Evolutionary conservation across 2,888 invertebrate species (phyloP).

Genomic region (Nasonia oneida): DNA sequence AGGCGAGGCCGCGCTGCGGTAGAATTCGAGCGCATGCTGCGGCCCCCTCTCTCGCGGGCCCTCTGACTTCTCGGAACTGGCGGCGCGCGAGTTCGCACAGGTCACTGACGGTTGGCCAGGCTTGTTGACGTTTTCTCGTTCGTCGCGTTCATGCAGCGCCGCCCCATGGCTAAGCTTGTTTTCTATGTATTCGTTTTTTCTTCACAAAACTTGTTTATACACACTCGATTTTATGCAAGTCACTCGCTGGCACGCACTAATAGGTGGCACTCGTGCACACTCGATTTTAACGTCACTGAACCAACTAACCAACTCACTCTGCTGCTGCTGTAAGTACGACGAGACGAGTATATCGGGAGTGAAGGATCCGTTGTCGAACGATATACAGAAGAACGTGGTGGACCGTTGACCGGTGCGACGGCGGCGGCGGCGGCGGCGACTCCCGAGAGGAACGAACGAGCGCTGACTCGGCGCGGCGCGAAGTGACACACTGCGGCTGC

Average conservation of each 20-base stretch:
- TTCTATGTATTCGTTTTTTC: no score
- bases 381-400: no score
- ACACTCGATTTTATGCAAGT: background rate
- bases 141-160: background rate
- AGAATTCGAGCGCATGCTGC: background rate
- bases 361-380: no score
- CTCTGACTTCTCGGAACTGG: slow-evolving; percentile 2
- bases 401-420: background rate
- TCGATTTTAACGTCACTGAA: no score
- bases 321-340: no score
- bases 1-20: background rate
- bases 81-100: background rate
- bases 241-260: no score
- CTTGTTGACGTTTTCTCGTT: background rate
- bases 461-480: slow-evolving; percentile 72
- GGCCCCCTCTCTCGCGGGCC: background rate
- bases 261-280: no score
- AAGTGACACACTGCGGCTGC: slow-evolving; percentile 73
- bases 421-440: background rate
- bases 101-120: background rate
- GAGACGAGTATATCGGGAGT: no score
- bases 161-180: background rate
- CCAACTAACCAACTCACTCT: no score
- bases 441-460: slow-evolving; percentile 40
- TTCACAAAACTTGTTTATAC: no score